Conservation (phyloP, 2,113 vertebrate species). For the Grantiella picta region DNA sequence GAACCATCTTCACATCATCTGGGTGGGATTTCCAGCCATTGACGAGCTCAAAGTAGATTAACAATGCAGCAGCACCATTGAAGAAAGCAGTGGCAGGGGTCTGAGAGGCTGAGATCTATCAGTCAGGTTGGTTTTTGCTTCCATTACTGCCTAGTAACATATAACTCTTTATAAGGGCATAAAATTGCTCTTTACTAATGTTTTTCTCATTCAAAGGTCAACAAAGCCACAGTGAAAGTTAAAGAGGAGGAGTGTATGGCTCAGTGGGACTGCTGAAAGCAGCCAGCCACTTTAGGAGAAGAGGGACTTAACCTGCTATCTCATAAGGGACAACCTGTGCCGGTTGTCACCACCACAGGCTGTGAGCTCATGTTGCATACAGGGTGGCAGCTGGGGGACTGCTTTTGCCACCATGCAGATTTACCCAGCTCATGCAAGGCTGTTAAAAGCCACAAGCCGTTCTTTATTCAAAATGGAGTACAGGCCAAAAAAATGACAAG, state of each 20-base stretch:
- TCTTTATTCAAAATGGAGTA: neutral
- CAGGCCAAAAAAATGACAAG: neutral
- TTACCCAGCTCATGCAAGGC: neutral
- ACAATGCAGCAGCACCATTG: neutral
- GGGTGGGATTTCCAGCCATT: neutral
- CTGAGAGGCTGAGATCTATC: neutral
- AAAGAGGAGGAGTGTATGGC: neutral
- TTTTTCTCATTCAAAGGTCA: slow-evolving; percentile 32
- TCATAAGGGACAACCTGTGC: neutral
- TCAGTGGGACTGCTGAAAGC: neutral
- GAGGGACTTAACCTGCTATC: neutral
- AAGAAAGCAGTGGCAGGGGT: neutral
- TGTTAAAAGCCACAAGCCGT: neutral
- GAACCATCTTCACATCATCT: neutral
- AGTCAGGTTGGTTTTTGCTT: neutral
- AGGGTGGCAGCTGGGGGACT: neutral
- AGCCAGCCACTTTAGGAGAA: neutral
- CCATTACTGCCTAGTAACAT: neutral
- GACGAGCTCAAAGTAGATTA: neutral
- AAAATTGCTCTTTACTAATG: neutral
- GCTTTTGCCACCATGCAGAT: neutral
- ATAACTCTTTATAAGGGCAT: neutral
- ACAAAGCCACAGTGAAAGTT: neutral
- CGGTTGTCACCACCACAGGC: neutral
- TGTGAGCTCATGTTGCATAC: rapidly evolving